Conservation (phyloP, 2,113 vertebrate genomes). For the Salminus brasiliensis region DNA sequence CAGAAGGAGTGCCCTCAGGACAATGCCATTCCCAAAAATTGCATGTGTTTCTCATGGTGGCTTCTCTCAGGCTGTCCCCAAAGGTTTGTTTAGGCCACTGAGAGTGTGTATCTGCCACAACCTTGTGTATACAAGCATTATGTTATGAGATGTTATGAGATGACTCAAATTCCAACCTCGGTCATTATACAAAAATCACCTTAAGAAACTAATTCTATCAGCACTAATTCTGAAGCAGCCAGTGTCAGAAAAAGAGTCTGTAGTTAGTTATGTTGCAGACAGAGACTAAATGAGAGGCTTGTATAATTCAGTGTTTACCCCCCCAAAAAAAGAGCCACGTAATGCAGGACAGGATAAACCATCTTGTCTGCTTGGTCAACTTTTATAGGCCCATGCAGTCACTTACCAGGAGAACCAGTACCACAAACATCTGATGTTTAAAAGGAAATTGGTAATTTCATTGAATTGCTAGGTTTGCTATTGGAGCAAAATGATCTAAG, state of each 20-base stretch:
- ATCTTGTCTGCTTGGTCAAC: not conserved
- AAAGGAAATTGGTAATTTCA: not conserved
- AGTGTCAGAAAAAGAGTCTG: slow-evolving; percentile 52
- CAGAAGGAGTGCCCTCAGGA: slow-evolving; percentile 19
- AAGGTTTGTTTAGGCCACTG: not conserved
- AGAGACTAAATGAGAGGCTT: slow-evolving; percentile 67
- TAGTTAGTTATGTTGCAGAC: slow-evolving; percentile 43
- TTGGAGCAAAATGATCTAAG: not conserved
- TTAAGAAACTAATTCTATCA: not conserved
- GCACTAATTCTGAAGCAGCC: slow-evolving; percentile 24
- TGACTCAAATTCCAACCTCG: not conserved
- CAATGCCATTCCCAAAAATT: slow-evolving; percentile 15
- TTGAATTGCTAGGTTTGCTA: not conserved
- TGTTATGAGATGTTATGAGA: not conserved
- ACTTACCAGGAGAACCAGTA: not conserved
- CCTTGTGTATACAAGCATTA: not conserved
- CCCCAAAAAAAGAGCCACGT: slow-evolving; percentile 32
- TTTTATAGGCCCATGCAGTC: not conserved
- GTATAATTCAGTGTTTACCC: slow-evolving; percentile 47
- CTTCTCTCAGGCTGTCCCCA: not conserved
- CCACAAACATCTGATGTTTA: not conserved
- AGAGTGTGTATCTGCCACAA: not conserved
- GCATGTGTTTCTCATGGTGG: not conserved
- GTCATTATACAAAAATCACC: not conserved
- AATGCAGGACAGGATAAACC: slow-evolving; percentile 30